Base-by-base conservation (phyloP, 2,797 vertebrate genomes). In the Melanotaenia nigrans region DNA sequence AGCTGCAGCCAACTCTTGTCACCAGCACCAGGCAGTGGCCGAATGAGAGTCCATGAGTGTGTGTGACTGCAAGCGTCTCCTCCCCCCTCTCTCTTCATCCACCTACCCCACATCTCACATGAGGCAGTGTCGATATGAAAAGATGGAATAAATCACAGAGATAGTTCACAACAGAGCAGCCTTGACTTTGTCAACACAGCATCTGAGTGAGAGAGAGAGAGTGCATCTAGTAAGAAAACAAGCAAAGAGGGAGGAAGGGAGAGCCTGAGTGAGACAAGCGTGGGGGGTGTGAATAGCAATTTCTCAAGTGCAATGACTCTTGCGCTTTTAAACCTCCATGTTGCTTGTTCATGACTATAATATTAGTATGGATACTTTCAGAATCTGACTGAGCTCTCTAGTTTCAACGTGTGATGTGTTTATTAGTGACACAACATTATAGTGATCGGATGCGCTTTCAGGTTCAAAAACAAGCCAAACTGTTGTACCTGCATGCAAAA, bases 141-240 rank as follows among this genome's bases (percentile, higher is more conserved):
- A 90, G 84, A 84, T 76, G 81, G 74, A 82, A 92, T 92, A 93
- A 92, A 94, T 94, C 92, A 93, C 76, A 84, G 84, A 80, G 84
- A 85, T 83, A 83, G 73, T 79, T 85, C 85, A 89, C 81, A 61
- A 83, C 83, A 87, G 85, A 77, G 92, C 88, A 93, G 92, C 93
- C 92, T 92, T 93, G 91, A 93, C 89, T 92, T 87, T 90, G 91
- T 82, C 89, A 92, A 90, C 79, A 86, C 85, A 86, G 85, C 70
- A 56, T 86, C 88, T 87, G 87, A 85, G 71, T 57, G 75, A 30
- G 59, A 63, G 53, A 24, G 53, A 24, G 67, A 58, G 73, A 55
- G 33, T 36, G 24, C 49, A 83, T 87, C 77, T 56, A 65, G 63
- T 51, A 67, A 67, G 55, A 20, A 65, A 67, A 53, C 28, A 38